Evolutionary conservation across 2,888 invertebrate genomes (phyloP), one percentile per base, ranked within the genome.

Genomic region (Copidosoma aretas): DNA sequence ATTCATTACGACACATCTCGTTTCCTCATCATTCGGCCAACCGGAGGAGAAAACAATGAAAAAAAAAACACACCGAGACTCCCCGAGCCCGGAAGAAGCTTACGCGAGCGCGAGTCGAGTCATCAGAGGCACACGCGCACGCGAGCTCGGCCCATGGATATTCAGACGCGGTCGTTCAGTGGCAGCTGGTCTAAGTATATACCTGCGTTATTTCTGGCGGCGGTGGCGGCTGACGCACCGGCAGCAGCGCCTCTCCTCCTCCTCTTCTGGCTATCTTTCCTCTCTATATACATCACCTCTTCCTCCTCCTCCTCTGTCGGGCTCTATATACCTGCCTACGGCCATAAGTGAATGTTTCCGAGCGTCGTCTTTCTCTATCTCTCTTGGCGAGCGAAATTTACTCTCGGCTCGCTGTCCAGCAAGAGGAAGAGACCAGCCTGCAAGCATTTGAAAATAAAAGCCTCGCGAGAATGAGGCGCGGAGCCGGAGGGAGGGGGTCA

Each of bases 141-240:
- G n/a, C 32, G 32, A 60, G n/a, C 49, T 64, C 61, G 61, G 60
- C 54, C 3, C 65, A 59, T 78, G 75, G 77, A 75, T 77, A 75
- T 77, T 75, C 61, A 52, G n/a, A 57, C 25, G 51, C 60, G 80
- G 43, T 53, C 43, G 43, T 41, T 53, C 21, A 76, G 78, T 77
- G 79, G 79, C 80, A 81, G 80, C 78, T 78, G 79, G 81, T 83
- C 83, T 83, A 82, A 83, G 83, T 83, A 81, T 78, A 57, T 79
- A 71, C 73, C 81, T 79, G 74, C 77, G 82, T 82, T 83, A 83
- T 83, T 83, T 83, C 80, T 82, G 81, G 80, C 82, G 81, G 80
- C 82, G 76, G 78, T 80, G 82, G 83, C 83, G 82, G 82, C 83
- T 82, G 82, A 83, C 82, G 82, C 82, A 82, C 80, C 76, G 77